Percentiles rank a stretch among this genome's conserved stretches.
phyloP scores from a whole-genome alignment of 2,888 invertebrate genomes.

The Alloscopus bannaensis region DNA sequence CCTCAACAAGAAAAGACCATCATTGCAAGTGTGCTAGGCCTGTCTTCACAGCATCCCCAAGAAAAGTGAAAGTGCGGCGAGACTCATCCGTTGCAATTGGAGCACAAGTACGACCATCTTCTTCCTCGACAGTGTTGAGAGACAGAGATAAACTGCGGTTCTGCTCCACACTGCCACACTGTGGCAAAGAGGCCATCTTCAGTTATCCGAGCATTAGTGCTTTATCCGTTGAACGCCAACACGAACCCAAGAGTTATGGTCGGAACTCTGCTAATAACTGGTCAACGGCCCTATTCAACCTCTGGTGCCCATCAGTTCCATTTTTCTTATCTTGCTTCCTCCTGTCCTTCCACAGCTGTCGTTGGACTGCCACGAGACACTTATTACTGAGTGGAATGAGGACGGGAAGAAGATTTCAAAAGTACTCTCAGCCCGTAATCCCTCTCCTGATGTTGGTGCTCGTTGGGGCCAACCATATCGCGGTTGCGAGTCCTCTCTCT shows the following conservation, averaged over 20 bases:
- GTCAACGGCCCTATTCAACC: conserved; percentile 49
- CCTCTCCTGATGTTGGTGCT: conserved; percentile 8
- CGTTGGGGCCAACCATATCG: conserved; percentile 1
- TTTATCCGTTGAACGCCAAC: conserved; percentile 27
- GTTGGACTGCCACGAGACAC: not conserved
- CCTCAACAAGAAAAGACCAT: not conserved
- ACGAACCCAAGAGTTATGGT: conserved; percentile 41
- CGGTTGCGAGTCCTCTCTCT: conserved; percentile 22
- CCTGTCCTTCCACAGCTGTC: conserved; percentile 11
- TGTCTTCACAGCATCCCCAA: not conserved
- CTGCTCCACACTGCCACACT: not conserved
- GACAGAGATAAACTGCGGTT: conserved; percentile 59
- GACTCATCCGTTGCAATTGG: conserved; percentile 13
- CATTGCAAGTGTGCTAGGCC: not conserved
- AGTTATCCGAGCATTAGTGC: not conserved
- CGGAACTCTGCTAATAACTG: conserved; percentile 47
- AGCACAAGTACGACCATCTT: conserved; percentile 43
- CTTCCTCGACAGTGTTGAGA: conserved; percentile 45
- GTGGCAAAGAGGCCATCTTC: not conserved
- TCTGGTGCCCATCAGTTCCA: conserved; percentile 32
- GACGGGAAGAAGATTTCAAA: not conserved
- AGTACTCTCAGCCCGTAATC: not conserved
- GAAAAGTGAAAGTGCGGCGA: not conserved
- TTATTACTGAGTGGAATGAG: too few species aligned
- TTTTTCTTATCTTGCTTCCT: conserved; percentile 24